These are phyloP conservation scores for Phaethornis superciliosus DNA, from an alignment of 2,113 vertebrate species.

Conservation along the genomic window DNA sequence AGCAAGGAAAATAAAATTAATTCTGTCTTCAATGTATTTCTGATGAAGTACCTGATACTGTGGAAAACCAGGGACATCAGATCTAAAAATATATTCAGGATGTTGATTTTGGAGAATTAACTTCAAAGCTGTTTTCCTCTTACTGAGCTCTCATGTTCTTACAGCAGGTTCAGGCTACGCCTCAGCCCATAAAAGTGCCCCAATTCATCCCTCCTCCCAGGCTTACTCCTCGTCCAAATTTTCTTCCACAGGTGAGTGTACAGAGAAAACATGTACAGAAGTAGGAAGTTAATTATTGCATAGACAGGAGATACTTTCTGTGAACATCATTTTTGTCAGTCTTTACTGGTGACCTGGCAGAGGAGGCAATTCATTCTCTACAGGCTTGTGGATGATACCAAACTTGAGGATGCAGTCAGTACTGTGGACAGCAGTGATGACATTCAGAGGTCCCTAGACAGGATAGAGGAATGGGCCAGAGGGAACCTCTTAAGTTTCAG, in stretches of 20 bases:
- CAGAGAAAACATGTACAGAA: background rate
- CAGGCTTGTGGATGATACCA: background rate
- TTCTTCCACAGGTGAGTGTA: conserved; percentile 94
- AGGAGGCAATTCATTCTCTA: background rate
- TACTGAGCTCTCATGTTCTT: conserved; percentile 67
- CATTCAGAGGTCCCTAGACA: background rate
- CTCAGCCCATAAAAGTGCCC: conserved; percentile 99
- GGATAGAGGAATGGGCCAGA: background rate
- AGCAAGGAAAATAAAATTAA: background rate
- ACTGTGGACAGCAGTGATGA: background rate
- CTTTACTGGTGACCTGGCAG: background rate
- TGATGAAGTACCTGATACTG: background rate
- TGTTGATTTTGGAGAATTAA: conserved; percentile 1
- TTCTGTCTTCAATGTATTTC: background rate
- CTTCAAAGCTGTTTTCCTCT: conserved; percentile 21
- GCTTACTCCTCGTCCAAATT: conserved; percentile 96
- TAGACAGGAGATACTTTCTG: background rate
- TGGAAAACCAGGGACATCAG: background rate
- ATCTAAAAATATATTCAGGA: background rate
- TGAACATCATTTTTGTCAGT: background rate
- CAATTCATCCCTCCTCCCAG: conserved; percentile 99
- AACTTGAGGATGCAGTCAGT: background rate
- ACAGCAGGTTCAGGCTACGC: conserved; percentile 94
- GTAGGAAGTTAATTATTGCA: background rate
- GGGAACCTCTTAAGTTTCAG: background rate